Base-by-base conservation (phyloP, 1,140 invertebrate species). In the Asbolus verrucosus region DNA sequence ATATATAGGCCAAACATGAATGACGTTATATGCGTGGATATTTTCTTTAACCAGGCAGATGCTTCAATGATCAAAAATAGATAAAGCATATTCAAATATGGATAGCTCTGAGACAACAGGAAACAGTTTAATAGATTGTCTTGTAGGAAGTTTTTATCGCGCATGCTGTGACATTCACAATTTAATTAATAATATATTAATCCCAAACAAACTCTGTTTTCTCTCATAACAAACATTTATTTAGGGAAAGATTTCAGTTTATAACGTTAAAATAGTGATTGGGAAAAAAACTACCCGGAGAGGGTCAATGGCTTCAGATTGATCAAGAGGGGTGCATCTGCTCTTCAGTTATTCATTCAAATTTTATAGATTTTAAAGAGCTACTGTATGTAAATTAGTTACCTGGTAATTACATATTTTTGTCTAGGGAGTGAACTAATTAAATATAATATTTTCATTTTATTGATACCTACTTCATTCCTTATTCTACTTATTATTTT, bases 61-160 rank as follows among this genome's bases (percentile, higher is more conserved):
- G 46, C 46, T 54, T 18, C 46, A 54, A 24, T 15, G 46, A 54
- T 54, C 46, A 11, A 54, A 54, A 54, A 27, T 54, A 54, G 46
- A 54, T 54, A 54, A 54, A 24, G 5, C 33, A 54, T 27, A 54
- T 54, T 54, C 21, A 54, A 54, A 54, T 54, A 24, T 27, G 21
- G 21, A 36, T 36, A 11, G 33, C 33, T 24, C 46, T 54, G 27
- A 54, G 46, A 54, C 46, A 54, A 54, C 46, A 54, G 46, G 46
- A 54, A 54, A 54, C 46, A 27, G 46, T 54, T 54, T 54, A 54
- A 54, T 54, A 54, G 46, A 54, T 54, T 27, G 46, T 27, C 46
- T 54, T 54, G 46, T 31, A 54, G 46, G 8, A 13, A 54, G 21
- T 24, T 54, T 30, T 54, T 54, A 54, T 54, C 46, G 46, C 9